A percentile compares a stretch with the other conserved stretches of the same genome.
Evolutionary conservation across 2,113 vertebrate genomes (phyloP).

Genomic region (Trogon melanurus): DNA sequence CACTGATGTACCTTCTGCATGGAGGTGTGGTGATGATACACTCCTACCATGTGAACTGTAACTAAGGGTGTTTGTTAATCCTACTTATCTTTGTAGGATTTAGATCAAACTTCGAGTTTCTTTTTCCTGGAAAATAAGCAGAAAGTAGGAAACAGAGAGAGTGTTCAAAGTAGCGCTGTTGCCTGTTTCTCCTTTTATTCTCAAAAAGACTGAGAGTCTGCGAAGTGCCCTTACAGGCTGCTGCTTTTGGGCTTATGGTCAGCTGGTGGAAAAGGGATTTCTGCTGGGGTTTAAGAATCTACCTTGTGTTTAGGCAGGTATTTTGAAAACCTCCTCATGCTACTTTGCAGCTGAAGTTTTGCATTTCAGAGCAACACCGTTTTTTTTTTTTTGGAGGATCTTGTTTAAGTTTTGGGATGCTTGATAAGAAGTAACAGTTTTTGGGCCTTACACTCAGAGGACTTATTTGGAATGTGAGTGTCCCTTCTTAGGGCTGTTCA

Average conservation of each 20-base stretch:
- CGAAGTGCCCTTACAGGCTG: neutral
- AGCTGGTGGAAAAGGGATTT: neutral
- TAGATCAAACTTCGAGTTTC: neutral
- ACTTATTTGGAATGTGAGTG: neutral
- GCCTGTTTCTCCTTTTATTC: neutral
- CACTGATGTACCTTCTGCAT: neutral
- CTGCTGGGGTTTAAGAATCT: neutral
- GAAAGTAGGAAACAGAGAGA: neutral
- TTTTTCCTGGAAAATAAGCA: neutral
- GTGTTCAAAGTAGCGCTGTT: neutral
- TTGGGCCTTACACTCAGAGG: neutral
- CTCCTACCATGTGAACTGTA: neutral
- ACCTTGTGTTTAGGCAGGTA: neutral
- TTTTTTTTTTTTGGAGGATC: neutral
- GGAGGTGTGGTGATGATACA: neutral
- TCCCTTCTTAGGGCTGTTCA: neutral
- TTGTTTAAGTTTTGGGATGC: neutral
- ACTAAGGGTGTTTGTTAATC: neutral
- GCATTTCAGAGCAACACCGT: neutral
- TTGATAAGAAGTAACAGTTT: neutral
- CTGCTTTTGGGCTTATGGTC: neutral
- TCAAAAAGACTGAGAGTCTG: neutral
- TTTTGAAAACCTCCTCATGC: neutral
- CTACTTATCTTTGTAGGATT: neutral
- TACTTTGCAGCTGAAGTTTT: neutral